Evolutionary conservation across 2,113 vertebrate species (phyloP), one percentile per base, ranked within the genome.

Genomic region (Petrocephalus microphthalmus): DNA sequence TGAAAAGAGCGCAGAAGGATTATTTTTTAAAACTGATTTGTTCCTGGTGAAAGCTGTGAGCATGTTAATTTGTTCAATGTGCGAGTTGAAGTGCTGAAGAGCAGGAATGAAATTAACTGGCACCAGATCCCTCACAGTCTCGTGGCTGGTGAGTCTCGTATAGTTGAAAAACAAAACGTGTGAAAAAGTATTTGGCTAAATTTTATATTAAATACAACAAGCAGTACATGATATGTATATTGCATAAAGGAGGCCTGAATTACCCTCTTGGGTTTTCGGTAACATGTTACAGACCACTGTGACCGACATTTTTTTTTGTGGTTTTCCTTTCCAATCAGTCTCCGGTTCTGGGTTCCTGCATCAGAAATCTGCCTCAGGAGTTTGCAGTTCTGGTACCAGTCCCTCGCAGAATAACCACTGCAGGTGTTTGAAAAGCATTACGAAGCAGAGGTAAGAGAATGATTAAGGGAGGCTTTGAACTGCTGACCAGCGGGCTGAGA

Each of bases 61-160:
- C 19, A 49, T 51, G 81, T 51, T 84, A 45, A 84, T 45, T 51
- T 51, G 47, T 51, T 84, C 81, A 51, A n/a, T 49, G 81, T 84
- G 42, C 49, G 81, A 84, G 81, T 20, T 51, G 81, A 78, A 84
- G 81, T 42, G 20, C 51, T 84, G 47, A 84, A 84, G 81, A 84
- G 37, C 6, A 8, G 7, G 22, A 84, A n/a, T 84, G 81, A 49
- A 84, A 51, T 51, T 45, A 84, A 84, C 81, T 49, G 47, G 37
- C 81, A 51, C 5, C 33, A 20, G 37, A 47, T 84, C 81, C 20
- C 81, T 84, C 47, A n/a, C 19, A 47, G 37, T n/a, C 7, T 11
- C 64, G 20, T 25, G 47, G 20, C 81, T 51, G 42, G 81, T 45
- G 3, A 51, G 47, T 84, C 7, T 84, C 47, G 13, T 84, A 78